Evolutionary conservation across 2,797 vertebrate species (phyloP).

Genomic region (Rhabdomys pumilio): DNA sequence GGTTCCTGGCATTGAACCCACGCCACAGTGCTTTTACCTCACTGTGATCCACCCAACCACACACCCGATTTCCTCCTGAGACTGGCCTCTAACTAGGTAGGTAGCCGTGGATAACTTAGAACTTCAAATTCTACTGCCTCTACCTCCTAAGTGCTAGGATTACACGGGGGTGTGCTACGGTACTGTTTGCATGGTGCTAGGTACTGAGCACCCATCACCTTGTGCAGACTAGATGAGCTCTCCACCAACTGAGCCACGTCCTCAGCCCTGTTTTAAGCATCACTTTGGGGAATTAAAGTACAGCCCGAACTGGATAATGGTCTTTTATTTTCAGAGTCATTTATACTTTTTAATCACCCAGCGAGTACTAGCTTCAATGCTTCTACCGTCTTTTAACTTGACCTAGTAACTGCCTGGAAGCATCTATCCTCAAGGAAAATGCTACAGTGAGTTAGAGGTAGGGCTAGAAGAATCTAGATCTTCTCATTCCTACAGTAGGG

Average conservation of each 20-base stretch:
- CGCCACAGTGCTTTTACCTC: background rate
- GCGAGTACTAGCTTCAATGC: background rate
- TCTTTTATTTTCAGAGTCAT: background rate
- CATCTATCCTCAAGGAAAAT: background rate
- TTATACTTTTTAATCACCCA: background rate
- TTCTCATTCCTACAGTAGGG: background rate
- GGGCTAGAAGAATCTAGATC: background rate
- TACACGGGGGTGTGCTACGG: background rate
- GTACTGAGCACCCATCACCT: background rate
- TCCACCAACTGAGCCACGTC: background rate
- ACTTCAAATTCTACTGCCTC: background rate
- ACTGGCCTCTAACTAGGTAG: background rate
- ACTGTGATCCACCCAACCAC: too few relatives aligned
- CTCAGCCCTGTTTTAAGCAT: background rate
- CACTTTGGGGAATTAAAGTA: background rate
- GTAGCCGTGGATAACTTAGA: background rate
- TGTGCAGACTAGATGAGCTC: background rate
- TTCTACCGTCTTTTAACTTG: background rate
- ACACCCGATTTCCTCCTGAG: background rate
- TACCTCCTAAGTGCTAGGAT: background rate
- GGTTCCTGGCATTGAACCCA: background rate
- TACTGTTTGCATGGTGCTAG: background rate
- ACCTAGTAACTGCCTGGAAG: background rate
- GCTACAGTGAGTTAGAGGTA: background rate
- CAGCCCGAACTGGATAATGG: background rate